These are phyloP conservation scores for Pitta sordida DNA, from an alignment of 2,113 vertebrate genomes.

Conservation along the genomic window DNA sequence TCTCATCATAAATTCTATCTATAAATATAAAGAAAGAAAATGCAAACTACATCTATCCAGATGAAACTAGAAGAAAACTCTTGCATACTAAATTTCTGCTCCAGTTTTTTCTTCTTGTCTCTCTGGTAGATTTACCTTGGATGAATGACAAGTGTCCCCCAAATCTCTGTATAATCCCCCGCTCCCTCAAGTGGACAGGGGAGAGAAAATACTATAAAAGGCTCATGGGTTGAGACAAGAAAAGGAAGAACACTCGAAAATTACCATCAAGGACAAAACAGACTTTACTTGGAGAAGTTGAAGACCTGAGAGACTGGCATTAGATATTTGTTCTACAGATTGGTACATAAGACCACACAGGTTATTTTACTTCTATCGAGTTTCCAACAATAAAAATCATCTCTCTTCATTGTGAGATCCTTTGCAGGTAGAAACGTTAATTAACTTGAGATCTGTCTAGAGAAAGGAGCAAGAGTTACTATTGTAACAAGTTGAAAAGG, in stretches of 20 bases:
- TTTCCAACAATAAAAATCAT: background rate
- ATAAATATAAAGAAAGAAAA: background rate
- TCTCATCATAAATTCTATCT: background rate
- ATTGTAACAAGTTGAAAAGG: background rate
- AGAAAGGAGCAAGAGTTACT: background rate
- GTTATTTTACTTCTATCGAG: background rate
- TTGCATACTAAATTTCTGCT: background rate
- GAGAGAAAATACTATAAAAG: background rate
- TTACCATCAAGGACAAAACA: background rate
- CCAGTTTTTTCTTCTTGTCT: background rate
- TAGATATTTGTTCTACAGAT: background rate
- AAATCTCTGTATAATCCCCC: background rate
- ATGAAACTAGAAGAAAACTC: background rate
- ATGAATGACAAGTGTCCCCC: background rate
- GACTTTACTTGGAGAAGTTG: background rate
- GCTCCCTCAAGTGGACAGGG: background rate
- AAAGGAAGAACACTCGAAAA: background rate
- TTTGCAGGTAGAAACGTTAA: background rate
- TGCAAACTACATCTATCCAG: background rate
- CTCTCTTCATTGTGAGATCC: background rate
- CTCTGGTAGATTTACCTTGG: background rate
- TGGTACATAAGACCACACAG: background rate
- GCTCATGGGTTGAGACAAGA: accelerated
- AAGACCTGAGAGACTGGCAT: background rate
- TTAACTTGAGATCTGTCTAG: background rate